These are phyloP conservation scores for Protonibea diacanthus DNA, from an alignment of 2,797 vertebrate species.

Conservation along the genomic window DNA sequence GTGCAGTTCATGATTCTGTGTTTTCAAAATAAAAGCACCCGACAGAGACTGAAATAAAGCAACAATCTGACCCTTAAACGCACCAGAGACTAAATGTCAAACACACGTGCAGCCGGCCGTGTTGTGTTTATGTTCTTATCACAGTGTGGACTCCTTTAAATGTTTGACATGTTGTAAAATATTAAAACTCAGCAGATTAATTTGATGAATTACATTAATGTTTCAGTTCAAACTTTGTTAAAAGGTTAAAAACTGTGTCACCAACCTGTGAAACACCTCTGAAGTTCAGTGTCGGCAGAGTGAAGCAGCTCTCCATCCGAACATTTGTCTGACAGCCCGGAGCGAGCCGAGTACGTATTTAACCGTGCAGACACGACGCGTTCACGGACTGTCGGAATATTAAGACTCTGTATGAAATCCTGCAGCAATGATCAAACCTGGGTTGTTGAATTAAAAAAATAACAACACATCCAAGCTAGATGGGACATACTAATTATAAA, in stretches of 20 bases:
- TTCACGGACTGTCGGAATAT: constrained; percentile 8
- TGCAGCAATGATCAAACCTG: too few species aligned
- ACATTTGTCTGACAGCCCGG: not conserved
- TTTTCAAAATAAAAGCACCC: not conserved
- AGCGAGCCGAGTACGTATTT: not conserved
- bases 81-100: constrained; percentile 1
- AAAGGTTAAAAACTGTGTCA: not conserved
- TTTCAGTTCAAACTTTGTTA: not conserved
- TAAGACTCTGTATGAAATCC: too few species aligned
- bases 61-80: too few species aligned
- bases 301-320: constrained; percentile 40
- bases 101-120: not conserved
- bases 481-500: not conserved
- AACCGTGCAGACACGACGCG: constrained; percentile 14
- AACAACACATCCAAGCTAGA: rapidly evolving
- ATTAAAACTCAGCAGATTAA: not conserved
- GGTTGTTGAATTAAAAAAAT: not conserved
- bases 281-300: constrained; percentile 14
- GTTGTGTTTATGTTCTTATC: not conserved
- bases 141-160: not conserved
- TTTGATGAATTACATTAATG: not conserved
- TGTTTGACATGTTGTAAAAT: too few species aligned
- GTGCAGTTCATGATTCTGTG: not conserved
- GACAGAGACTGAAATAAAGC: not conserved
- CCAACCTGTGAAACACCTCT: constrained; percentile 41